Percentiles rank a stretch among this genome's conserved stretches.
Conservation (phyloP, 37 sponge, comb jelly and placozoan species). For the Eunapius fragilis region DNA sequence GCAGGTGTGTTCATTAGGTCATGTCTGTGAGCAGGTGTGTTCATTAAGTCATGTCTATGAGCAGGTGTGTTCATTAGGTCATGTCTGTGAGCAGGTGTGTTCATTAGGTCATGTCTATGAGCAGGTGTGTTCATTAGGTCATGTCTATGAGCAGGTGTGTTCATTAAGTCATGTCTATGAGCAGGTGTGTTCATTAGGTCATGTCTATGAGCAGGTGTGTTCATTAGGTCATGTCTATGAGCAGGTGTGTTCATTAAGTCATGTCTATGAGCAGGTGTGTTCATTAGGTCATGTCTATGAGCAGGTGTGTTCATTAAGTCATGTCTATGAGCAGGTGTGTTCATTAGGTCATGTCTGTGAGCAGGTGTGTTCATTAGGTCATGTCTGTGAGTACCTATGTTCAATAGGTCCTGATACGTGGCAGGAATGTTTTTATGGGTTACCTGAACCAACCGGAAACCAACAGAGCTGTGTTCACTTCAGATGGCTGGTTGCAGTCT, state of each 20-base stretch:
- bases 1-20: too few relatives aligned
- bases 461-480: constrained; percentile 54
- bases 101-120: too few relatives aligned
- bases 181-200: too few relatives aligned
- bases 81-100: too few relatives aligned
- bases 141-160: too few relatives aligned
- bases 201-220: too few relatives aligned
- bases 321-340: not conserved
- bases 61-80: too few relatives aligned
- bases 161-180: too few relatives aligned
- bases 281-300: not conserved
- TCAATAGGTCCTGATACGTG: constrained; percentile 63
- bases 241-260: constrained; percentile 17
- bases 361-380: constrained; percentile 10
- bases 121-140: too few relatives aligned
- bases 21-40: too few relatives aligned
- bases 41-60: too few relatives aligned
- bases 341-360: not conserved
- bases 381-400: constrained; percentile 7
- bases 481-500: constrained; percentile 74
- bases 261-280: constrained; percentile 68
- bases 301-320: not conserved
- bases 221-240: too few relatives aligned
- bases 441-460: constrained; percentile 56
- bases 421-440: constrained; percentile 90